Base-by-base conservation (phyloP, 2,888 invertebrate genomes). In the Andrena camellia region DNA sequence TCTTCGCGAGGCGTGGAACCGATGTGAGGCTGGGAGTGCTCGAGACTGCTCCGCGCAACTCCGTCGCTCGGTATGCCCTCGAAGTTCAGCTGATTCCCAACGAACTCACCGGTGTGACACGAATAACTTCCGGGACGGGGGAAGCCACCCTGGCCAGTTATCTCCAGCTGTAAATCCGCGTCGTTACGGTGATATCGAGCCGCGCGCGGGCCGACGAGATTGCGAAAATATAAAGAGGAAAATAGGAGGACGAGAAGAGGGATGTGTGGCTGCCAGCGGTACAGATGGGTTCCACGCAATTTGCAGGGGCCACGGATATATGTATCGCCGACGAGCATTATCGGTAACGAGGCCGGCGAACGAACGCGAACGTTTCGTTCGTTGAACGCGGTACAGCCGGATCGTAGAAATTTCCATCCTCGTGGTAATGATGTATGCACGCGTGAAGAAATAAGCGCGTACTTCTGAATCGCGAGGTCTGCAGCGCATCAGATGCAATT, bases 151-250 rank as follows among this genome's bases (percentile, higher is more conserved):
- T 70, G 69, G 52, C 68, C 60, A 77, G 84, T 80, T 81, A 86
- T 82, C 86, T 79, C 10, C 64, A 17, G 68, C 85, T 86, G 87
- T 87, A 86, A 86, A 86, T 84, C 79, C 82, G 78, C 59, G 74
- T 86, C 78, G 87, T 82, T 81, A 80, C 73, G 35, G 35, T 70
- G 67, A 77, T 62, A 66, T 76, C 78, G 66, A 54, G 50, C 50
- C 7, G 26, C 63, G 26, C 63, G 68, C 23, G 63, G 42, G 52
- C 42, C 52, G 48, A 52, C n/a, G 64, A 64, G 69, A 81, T 81
- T 70, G 66, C 54, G 29, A 73, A 66, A 76, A 80, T 76, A 78
- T 74, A 69, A 77, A 73, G 62, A 66, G 35, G 76, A 42, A 76
- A 76, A 71, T 52, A 29, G 69, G 54, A 29, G n/a, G 2, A 29